Evolutionary conservation across 2,888 invertebrate genomes (phyloP).

Genomic region (Pseudanteris insignis): DNA sequence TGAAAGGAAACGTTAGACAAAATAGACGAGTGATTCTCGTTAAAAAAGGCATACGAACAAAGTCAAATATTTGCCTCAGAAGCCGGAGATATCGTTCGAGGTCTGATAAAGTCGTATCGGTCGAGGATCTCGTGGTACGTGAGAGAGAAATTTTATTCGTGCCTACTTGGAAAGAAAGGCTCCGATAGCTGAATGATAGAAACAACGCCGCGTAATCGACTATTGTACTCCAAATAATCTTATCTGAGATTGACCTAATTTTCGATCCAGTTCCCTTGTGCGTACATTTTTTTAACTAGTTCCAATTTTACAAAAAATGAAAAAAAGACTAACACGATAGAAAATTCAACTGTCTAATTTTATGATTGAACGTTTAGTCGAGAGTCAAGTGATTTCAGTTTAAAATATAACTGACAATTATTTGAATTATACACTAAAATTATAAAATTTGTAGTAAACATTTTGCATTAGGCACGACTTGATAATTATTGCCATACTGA

Average conservation of each 20-base stretch:
- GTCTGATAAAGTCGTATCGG: slow-evolving; percentile 27
- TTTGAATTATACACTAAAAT: too few species aligned
- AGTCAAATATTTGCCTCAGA: slow-evolving; percentile 23
- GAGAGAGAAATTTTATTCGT: slow-evolving; percentile 37
- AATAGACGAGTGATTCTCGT: too few species aligned
- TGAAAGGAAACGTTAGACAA: too few species aligned
- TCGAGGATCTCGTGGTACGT: slow-evolving; percentile 28
- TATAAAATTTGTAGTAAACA: too few species aligned
- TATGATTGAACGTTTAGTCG: too few species aligned
- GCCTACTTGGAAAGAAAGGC: slow-evolving; percentile 33
- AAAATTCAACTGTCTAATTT: too few species aligned
- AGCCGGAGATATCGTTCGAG: slow-evolving; percentile 13
- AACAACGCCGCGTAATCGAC: slow-evolving; percentile 35
- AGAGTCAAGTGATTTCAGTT: too few species aligned
- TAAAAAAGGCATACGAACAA: not conserved
- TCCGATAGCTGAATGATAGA: slow-evolving; percentile 34
- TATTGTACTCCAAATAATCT: slow-evolving; percentile 41
- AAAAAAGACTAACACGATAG: too few species aligned
- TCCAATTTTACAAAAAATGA: too few species aligned
- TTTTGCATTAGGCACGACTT: too few species aligned
- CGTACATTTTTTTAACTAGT: slow-evolving; percentile 21
- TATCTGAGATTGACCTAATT: slow-evolving; percentile 42
- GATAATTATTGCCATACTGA: too few species aligned
- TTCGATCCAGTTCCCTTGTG: slow-evolving; percentile 31
- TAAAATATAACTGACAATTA: too few species aligned